phyloP scores from a whole-genome alignment of 1,140 invertebrate species.

The Aphelenchoides avenae region DNA sequence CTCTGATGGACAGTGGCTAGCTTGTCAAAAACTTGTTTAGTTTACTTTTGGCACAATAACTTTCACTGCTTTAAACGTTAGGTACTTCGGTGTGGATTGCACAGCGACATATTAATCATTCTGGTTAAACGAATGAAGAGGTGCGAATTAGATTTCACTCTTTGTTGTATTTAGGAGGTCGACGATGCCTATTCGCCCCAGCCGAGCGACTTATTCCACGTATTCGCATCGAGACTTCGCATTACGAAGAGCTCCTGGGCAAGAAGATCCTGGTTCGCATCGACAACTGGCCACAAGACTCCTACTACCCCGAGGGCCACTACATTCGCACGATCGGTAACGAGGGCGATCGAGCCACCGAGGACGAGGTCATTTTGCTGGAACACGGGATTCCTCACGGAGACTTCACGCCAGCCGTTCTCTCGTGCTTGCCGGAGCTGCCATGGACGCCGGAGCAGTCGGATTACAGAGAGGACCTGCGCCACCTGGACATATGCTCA shows the following conservation, averaged over 20 bases:
- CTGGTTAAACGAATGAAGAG: no score
- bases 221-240: slow-evolving; percentile 83
- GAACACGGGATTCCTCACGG: slow-evolving; percentile 96
- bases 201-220: slow-evolving; percentile 83
- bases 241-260: slow-evolving; percentile 71
- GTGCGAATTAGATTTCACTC: no score
- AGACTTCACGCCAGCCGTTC: slow-evolving; percentile 85
- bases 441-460: slow-evolving; percentile 73
- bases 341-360: slow-evolving; percentile 67
- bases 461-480: slow-evolving; percentile 41
- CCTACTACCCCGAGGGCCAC: slow-evolving; percentile 74
- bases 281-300: slow-evolving; percentile 77
- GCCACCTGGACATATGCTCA: slow-evolving; percentile 81
- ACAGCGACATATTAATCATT: no score
- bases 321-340: slow-evolving; percentile 84
- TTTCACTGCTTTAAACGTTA: no score
- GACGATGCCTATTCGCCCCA: slow-evolving; percentile 72
- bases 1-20: no score
- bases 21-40: no score
- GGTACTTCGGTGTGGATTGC: no score
- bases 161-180: no score
- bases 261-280: slow-evolving; percentile 80
- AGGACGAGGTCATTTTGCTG: slow-evolving; percentile 68
- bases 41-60: no score
- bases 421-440: slow-evolving; percentile 80